These are phyloP conservation scores for Gymnodraco acuticeps DNA, from an alignment of 2,797 vertebrate species.

Conservation along the genomic window DNA sequence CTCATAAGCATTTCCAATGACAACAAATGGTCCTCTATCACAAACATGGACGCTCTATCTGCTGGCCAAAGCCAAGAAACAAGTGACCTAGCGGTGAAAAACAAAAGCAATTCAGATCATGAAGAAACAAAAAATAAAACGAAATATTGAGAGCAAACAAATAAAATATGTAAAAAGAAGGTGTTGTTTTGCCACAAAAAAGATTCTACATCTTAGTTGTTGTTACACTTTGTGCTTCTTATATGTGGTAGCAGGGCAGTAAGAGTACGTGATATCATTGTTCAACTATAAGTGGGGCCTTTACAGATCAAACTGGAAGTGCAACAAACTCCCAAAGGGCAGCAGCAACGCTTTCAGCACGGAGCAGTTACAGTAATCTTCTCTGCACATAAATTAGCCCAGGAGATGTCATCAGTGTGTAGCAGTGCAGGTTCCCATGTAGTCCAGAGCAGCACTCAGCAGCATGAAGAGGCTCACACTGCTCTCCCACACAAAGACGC, in stretches of 20 bases:
- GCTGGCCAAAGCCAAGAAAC: background rate
- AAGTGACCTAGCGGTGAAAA: background rate
- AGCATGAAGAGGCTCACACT: slow-evolving; percentile 62
- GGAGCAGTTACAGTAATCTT: slow-evolving; percentile 59
- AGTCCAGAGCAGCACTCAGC: slow-evolving; percentile 58
- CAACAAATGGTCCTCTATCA: background rate
- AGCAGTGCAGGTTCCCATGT: slow-evolving; percentile 48
- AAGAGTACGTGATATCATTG: background rate
- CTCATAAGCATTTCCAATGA: background rate
- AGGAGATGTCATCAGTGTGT: slow-evolving; percentile 47
- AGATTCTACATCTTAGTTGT: background rate
- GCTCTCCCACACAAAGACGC: slow-evolving; percentile 64
- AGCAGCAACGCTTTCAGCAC: slow-evolving; percentile 4
- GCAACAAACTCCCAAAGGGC: background rate
- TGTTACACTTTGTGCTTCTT: background rate
- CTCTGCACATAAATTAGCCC: slow-evolving; percentile 64
- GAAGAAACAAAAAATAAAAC: background rate
- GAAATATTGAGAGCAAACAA: fast-evolving
- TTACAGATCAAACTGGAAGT: slow-evolving; percentile 1
- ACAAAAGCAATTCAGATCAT: background rate
- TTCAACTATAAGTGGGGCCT: slow-evolving; percentile 21
- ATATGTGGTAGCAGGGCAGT: background rate
- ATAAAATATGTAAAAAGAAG: no score
- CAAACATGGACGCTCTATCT: background rate
- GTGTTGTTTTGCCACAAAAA: background rate